Conservation (phyloP, 2,113 vertebrate genomes). For the Axis porcinus region DNA sequence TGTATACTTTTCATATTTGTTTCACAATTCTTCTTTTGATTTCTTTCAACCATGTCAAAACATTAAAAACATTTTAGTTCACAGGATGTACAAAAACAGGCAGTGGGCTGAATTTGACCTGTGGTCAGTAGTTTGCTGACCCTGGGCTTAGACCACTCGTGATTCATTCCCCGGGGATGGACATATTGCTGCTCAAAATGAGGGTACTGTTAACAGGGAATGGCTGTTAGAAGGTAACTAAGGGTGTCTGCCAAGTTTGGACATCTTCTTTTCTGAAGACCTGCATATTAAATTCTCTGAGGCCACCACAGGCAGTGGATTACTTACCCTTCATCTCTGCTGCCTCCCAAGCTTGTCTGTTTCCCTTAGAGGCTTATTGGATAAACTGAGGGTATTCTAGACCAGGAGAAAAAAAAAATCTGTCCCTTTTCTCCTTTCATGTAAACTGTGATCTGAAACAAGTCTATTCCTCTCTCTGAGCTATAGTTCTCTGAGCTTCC, state of each 20-base stretch:
- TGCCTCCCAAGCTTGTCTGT: background rate
- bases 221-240: background rate
- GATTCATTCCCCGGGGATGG: background rate
- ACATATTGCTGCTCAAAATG: background rate
- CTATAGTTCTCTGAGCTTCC: background rate
- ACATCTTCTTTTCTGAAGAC: background rate
- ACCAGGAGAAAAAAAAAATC: background rate
- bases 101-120: background rate
- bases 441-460: background rate
- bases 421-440: background rate
- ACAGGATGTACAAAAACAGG: background rate
- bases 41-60: background rate
- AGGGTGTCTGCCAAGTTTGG: background rate
- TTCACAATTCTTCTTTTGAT: background rate
- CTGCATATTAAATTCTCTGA: background rate
- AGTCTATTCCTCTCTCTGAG: background rate
- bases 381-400: background rate
- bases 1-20: background rate
- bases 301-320: accelerated
- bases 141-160: background rate
- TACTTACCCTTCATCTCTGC: background rate
- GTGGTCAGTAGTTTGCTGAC: background rate
- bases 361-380: background rate
- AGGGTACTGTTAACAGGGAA: background rate
- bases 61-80: background rate